A percentile compares a stretch with the other conserved stretches of the same genome.
Conservation (phyloP, 2,888 invertebrate species). For the Netelia melanura region DNA sequence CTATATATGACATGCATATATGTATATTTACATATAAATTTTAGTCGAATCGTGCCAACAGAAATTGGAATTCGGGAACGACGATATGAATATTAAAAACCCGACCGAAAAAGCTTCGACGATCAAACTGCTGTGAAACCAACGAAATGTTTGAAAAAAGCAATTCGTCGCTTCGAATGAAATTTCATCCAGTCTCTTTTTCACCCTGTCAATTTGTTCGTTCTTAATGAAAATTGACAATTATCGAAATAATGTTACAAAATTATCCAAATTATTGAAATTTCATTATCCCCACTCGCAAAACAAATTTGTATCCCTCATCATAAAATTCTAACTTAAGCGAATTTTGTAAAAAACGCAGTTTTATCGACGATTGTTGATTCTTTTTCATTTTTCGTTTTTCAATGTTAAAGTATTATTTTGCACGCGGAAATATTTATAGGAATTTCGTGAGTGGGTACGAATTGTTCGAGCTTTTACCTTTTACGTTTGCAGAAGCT, state of each 20-base stretch:
- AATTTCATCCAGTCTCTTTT: neutral
- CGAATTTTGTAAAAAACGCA: neutral
- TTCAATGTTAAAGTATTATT: neutral
- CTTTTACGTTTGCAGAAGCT: slow-evolving; percentile 20
- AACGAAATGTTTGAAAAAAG: neutral
- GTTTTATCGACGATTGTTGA: neutral
- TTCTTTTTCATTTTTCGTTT: neutral
- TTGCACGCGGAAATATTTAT: slow-evolving; percentile 4
- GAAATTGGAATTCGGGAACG: slow-evolving; percentile 45
- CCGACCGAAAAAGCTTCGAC: too few species aligned
- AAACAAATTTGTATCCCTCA: neutral
- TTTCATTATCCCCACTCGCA: neutral
- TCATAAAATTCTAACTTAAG: too few species aligned
- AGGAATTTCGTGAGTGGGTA: slow-evolving; percentile 12
- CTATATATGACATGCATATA: too few species aligned
- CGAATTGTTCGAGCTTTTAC: slow-evolving; percentile 39
- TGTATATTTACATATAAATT: slow-evolving; percentile 32
- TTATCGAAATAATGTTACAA: neutral
- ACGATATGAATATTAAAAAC: slow-evolving; percentile 36
- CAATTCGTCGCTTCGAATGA: slow-evolving; percentile 4
- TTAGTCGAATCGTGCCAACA: slow-evolving; percentile 28
- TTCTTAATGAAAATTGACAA: neutral
- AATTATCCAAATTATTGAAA: neutral
- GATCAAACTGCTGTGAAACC: slow-evolving; percentile 41
- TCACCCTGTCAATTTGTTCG: too few species aligned